These are phyloP conservation scores for Acomys russatus DNA, from an alignment of 2,797 vertebrate species.

Conservation along the genomic window DNA sequence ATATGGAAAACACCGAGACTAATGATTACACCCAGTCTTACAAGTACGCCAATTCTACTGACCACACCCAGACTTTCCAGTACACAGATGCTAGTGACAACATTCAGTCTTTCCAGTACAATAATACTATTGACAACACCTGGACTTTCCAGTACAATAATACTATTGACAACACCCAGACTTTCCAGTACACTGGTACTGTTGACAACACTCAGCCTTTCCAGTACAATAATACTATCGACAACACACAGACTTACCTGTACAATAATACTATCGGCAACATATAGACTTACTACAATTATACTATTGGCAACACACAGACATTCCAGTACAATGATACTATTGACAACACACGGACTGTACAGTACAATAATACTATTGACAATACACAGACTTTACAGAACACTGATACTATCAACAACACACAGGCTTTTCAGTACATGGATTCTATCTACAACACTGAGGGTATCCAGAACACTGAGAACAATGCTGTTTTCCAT, in stretches of 20 bases:
- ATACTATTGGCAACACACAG: too few species aligned
- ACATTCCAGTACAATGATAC: not conserved
- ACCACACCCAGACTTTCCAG: not conserved
- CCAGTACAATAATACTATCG: not conserved
- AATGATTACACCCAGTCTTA: not conserved
- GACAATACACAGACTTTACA: not conserved
- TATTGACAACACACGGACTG: not conserved
- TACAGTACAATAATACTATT: not conserved
- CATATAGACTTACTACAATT: not conserved
- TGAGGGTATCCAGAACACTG: not conserved
- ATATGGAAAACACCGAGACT: not conserved
- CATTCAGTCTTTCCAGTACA: not conserved
- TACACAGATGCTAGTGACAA: not conserved
- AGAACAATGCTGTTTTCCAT: not conserved
- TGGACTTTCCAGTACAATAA: not conserved
- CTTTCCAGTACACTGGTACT: not conserved
- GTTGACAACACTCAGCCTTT: not conserved
- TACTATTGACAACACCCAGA: not conserved
- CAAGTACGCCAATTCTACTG: too few species aligned
- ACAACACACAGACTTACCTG: not conserved
- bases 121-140: not conserved
- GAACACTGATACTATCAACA: not conserved
- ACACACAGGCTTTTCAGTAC: not conserved
- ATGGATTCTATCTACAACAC: not conserved
- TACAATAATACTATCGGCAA: not conserved